A percentile compares a stretch with the other conserved stretches of the same genome.
phyloP scores from a whole-genome alignment of 2,888 invertebrate species.

The Mimas tiliae region DNA sequence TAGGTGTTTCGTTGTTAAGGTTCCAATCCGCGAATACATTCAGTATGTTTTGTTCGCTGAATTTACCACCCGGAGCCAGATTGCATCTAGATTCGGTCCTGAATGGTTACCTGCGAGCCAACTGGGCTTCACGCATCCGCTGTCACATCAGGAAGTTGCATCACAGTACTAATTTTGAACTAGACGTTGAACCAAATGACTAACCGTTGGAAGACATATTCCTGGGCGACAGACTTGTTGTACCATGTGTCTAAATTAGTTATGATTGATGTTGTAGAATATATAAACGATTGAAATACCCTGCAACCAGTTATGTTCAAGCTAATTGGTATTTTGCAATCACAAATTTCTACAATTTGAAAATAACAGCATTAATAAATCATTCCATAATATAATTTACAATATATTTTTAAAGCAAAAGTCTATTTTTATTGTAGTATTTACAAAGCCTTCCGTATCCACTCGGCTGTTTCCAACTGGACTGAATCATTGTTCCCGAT shows the following conservation, averaged over 20 bases:
- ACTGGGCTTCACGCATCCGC: conserved; percentile 52
- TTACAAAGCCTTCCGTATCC: neutral
- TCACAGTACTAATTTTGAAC: conserved; percentile 46
- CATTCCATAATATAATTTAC: neutral
- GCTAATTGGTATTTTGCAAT: too few species aligned
- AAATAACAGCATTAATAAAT: too few species aligned
- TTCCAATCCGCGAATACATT: too few species aligned
- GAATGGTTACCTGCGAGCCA: conserved; percentile 44
- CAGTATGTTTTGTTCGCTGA: too few species aligned
- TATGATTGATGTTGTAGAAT: neutral
- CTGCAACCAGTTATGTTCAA: too few species aligned
- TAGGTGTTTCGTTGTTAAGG: too few species aligned
- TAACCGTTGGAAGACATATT: conserved; percentile 8
- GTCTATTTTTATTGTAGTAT: neutral
- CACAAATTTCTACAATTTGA: too few species aligned
- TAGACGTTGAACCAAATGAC: conserved; percentile 21
- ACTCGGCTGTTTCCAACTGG: neutral
- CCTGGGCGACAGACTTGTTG: neutral
- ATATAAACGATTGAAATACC: too few species aligned
- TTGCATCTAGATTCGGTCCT: neutral
- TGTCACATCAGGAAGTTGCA: conserved; percentile 61
- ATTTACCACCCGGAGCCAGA: too few species aligned
- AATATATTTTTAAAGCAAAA: neutral
- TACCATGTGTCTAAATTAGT: neutral
- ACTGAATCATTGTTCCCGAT: conserved; percentile 17